Evolutionary conservation across 2,113 vertebrate genomes (phyloP), one percentile per base, ranked within the genome.

Genomic region (Leptosomus discolor): DNA sequence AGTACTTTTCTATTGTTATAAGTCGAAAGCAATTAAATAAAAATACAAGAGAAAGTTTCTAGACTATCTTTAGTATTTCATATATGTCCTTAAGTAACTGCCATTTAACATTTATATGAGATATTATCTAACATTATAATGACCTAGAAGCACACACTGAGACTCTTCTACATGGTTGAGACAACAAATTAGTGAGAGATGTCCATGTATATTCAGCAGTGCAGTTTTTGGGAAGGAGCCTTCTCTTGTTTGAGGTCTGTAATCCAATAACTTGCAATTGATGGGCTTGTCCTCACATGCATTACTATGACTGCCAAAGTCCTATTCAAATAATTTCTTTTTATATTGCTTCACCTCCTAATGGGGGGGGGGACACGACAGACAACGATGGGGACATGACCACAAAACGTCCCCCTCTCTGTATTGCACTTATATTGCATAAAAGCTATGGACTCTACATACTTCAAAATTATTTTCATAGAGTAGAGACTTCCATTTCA

Each of bases 11-110:
- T 97, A 99, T 99, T 99, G 99, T 99, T 98, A 97, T 90, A 96
- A 98, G 98, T 99, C 88, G 96, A 98, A 99, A 98, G 98, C 99
- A 99, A 99, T 99, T 99, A 99, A 99, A 99, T 98, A 98, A 99
- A 98, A 99, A 99, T 98, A 98, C 98, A 98, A 97, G 98, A 97
- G 97, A 96, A 97, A 98, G 97, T 98, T 97, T 88, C 96, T 85
- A 67, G 70, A 92, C 94, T 97, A 97, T 97, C 97, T 98, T 98
- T 98, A 98, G 99, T 98, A 98, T 99, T 99, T 99, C 98, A 98
- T 98, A 98, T 91, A 97, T 97, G 87, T 97, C 97, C 92, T 96
- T 96, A 84, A 90, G 86, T 97, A 97, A 96, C 98, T 91, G 79
- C 97, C 97, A 96, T 98, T 98, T 98, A 98, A 97, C 96, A 69